Conservation (phyloP, 2,113 vertebrate genomes). For the Panthera tigris region DNA sequence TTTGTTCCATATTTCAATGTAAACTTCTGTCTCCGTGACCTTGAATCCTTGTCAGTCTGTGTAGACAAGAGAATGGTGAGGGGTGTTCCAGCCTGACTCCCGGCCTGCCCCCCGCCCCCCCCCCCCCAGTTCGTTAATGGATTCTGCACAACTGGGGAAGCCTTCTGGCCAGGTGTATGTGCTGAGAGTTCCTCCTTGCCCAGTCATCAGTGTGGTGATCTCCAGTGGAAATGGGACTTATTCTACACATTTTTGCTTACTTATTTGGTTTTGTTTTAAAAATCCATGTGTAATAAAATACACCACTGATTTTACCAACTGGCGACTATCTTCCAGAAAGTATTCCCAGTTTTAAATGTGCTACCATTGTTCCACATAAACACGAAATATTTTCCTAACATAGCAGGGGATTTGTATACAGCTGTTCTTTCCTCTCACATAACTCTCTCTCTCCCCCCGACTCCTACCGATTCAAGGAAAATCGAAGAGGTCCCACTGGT, state of each 20-base stretch:
- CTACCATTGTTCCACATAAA: not conserved
- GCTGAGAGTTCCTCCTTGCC: rapidly evolving
- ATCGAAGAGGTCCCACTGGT: not conserved
- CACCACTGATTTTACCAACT: not conserved
- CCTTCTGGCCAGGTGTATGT: too few species aligned
- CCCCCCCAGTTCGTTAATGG: rapidly evolving
- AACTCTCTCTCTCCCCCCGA: not conserved
- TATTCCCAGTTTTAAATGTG: not conserved
- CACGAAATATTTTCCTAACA: not conserved
- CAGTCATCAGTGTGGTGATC: not conserved
- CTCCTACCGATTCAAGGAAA: not conserved
- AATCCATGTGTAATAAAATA: not conserved
- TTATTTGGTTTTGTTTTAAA: not conserved
- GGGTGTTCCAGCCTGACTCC: not conserved
- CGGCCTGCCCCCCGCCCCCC: too few species aligned
- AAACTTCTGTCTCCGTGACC: not conserved
- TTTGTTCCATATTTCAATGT: not conserved
- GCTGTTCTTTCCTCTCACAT: not conserved
- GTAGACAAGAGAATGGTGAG: not conserved
- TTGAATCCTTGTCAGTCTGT: not conserved
- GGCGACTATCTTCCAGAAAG: not conserved
- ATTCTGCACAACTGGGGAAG: not conserved
- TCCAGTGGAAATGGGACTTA: not conserved
- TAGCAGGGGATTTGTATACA: not conserved
- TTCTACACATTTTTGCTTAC: not conserved